Conservation (phyloP, 2,888 invertebrate species). For the Drosophila cognata region DNA sequence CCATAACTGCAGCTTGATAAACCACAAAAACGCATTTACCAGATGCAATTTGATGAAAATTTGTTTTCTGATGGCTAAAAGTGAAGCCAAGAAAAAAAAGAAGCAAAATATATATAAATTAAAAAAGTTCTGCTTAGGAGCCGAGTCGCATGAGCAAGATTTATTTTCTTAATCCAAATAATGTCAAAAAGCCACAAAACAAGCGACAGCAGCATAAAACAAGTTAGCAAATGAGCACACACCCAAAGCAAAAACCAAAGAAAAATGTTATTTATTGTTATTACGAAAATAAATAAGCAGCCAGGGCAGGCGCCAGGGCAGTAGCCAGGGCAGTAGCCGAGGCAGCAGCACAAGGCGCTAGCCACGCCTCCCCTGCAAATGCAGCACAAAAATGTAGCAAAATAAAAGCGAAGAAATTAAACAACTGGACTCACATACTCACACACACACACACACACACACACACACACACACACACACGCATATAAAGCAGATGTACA, state of each 20-base stretch:
- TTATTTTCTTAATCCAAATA: slow-evolving; percentile 79
- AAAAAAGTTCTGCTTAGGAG: slow-evolving; percentile 41
- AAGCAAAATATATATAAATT: slow-evolving; percentile 20
- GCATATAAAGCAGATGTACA: neutral
- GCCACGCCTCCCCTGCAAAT: slow-evolving; percentile 43
- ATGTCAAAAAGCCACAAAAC: slow-evolving; percentile 80
- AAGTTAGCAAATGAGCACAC: slow-evolving; percentile 72
- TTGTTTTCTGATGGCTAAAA: neutral
- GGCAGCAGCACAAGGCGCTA: slow-evolving; percentile 33
- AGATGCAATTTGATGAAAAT: slow-evolving; percentile 3
- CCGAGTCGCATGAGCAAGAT: slow-evolving; percentile 53
- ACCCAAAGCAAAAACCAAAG: slow-evolving; percentile 54
- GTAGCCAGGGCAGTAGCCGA: slow-evolving; percentile 1
- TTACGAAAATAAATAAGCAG: slow-evolving; percentile 80
- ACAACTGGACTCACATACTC: slow-evolving; percentile 64
- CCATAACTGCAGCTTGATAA: slow-evolving; percentile 12
- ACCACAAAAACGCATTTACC: neutral
- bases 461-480: slow-evolving; percentile 16
- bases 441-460: slow-evolving; percentile 17
- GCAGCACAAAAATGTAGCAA: slow-evolving; percentile 68
- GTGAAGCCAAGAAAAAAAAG: neutral
- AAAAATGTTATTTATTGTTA: slow-evolving; percentile 80
- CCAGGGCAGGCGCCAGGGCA: slow-evolving; percentile 35
- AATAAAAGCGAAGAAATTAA: slow-evolving; percentile 78
- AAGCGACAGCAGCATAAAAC: slow-evolving; percentile 79